Evolutionary conservation across 2,113 vertebrate genomes (phyloP).

Genomic region (Pelmatolapia mariae): DNA sequence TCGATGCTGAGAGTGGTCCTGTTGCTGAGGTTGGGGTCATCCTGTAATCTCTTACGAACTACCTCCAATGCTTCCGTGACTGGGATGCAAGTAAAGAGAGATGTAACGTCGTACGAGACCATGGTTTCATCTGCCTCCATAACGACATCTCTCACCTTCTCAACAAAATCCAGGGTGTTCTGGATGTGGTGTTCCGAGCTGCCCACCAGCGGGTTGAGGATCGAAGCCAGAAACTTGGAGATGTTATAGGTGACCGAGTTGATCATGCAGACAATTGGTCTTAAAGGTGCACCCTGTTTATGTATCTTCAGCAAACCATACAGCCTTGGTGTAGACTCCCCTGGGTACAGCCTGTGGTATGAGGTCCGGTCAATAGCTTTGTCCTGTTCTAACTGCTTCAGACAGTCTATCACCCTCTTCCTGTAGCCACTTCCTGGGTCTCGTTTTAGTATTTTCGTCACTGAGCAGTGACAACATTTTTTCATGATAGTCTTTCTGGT

Average conservation of each 20-base stretch:
- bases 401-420: neutral
- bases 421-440: rapidly evolving
- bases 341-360: rapidly evolving
- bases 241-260: rapidly evolving
- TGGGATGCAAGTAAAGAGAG: too few relatives aligned
- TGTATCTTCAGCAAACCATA: rapidly evolving
- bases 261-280: rapidly evolving
- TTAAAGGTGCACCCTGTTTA: neutral
- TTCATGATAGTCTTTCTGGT: neutral
- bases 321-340: neutral
- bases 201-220: too few relatives aligned
- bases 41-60: too few relatives aligned
- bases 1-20: too few relatives aligned
- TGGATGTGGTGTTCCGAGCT: too few relatives aligned
- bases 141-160: too few relatives aligned
- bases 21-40: too few relatives aligned
- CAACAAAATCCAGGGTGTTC: too few relatives aligned
- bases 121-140: too few relatives aligned
- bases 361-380: neutral
- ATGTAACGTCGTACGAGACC: too few relatives aligned
- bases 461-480: neutral
- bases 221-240: too few relatives aligned
- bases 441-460: rapidly evolving
- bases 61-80: too few relatives aligned
- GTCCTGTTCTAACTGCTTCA: neutral